Percentiles rank a stretch among this genome's conserved stretches.
Evolutionary conservation across 2,888 invertebrate species (phyloP).

Genomic region (Cinara cedri): DNA sequence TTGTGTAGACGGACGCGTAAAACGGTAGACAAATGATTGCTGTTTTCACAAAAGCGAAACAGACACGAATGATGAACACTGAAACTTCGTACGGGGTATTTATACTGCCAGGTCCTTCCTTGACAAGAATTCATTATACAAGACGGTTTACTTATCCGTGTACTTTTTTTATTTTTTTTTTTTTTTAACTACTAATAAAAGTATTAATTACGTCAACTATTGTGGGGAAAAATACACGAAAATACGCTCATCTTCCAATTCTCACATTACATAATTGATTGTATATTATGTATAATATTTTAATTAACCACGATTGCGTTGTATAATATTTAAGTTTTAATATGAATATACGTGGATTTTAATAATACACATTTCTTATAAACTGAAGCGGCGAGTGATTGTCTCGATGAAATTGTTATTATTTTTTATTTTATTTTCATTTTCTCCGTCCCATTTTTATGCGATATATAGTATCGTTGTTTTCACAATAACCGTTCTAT

Average conservation of each 20-base stretch:
- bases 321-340: background rate
- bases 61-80: background rate
- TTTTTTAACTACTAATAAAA: background rate
- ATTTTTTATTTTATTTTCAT: too few relatives aligned
- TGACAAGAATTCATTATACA: background rate
- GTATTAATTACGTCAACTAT: background rate
- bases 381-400: too few relatives aligned
- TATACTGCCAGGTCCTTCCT: background rate
- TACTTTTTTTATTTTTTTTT: background rate
- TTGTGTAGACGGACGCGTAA: background rate
- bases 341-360: background rate
- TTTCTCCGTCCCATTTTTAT: too few relatives aligned
- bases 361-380: too few relatives aligned
- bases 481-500: too few relatives aligned
- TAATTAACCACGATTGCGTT: background rate
- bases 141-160: background rate
- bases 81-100: background rate
- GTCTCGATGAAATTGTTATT: too few relatives aligned
- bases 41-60: background rate
- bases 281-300: background rate
- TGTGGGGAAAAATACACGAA: background rate
- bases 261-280: background rate
- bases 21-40: background rate
- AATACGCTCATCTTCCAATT: background rate
- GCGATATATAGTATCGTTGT: too few relatives aligned